phyloP scores from a whole-genome alignment of 2,888 invertebrate genomes.

The Eilema sororculum region DNA sequence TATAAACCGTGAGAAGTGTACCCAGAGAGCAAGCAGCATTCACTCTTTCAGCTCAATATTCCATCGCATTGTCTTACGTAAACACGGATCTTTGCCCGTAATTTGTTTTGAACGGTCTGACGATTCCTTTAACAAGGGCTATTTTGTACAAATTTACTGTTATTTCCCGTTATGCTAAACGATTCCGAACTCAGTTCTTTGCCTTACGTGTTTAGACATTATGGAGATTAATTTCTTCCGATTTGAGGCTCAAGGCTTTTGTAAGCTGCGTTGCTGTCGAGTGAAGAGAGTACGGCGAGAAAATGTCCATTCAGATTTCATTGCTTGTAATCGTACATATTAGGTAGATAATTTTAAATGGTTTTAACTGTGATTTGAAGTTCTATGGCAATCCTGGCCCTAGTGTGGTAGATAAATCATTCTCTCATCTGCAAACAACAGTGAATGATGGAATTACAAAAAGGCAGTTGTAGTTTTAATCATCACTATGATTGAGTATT shows the following conservation, averaged over 20 bases:
- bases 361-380: too few species aligned
- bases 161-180: background rate
- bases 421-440: too few species aligned
- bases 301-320: too few species aligned
- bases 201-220: background rate
- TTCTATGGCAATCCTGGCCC: too few species aligned
- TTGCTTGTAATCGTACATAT: background rate
- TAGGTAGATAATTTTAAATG: background rate
- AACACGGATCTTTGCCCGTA: background rate
- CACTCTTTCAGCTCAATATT: background rate
- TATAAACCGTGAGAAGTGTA: background rate
- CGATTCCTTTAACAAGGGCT: background rate
- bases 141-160: background rate
- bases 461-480: too few species aligned
- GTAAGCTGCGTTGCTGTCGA: background rate
- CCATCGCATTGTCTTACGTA: background rate
- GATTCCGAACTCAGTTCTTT: background rate
- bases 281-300: too few species aligned
- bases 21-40: background rate
- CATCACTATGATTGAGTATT: too few species aligned
- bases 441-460: too few species aligned
- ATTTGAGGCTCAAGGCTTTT: background rate
- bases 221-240: too few species aligned
- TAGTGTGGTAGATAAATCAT: too few species aligned
- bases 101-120: background rate